phyloP scores from a whole-genome alignment of 30 jellyfish, hydroid and myxozoan genomes.

The Hydractinia echinata region DNA sequence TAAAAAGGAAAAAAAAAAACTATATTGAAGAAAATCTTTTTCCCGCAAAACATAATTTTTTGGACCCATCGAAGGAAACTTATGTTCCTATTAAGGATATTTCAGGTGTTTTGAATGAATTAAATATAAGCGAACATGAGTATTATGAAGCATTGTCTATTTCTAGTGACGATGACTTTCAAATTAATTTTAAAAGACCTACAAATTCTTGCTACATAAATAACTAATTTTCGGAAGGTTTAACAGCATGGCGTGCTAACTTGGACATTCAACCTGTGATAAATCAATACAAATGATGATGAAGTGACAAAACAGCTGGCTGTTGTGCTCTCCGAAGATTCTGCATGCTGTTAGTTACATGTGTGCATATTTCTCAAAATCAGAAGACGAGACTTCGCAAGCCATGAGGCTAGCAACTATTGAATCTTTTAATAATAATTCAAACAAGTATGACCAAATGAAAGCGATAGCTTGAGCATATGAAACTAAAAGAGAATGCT shows the following conservation, averaged over 20 bases:
- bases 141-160: conserved; percentile 16
- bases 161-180: conserved; percentile 25
- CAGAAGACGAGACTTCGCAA: not conserved
- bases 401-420: not conserved
- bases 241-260: not conserved
- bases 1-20: no score
- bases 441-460: not conserved
- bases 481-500: not conserved
- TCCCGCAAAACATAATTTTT: no score
- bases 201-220: conserved; percentile 22
- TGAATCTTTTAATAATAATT: not conserved
- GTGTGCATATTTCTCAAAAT: not conserved
- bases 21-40: no score
- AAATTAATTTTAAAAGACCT: not conserved
- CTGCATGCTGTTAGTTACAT: not conserved
- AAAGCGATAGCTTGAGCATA: not conserved
- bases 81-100: no score
- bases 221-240: conserved; percentile 2
- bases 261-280: not conserved
- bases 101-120: not conserved
- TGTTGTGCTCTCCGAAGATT: no score
- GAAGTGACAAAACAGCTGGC: no score
- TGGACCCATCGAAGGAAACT: no score
- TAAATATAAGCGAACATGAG: not conserved
- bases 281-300: conserved; percentile 3